Evolutionary conservation across 1,140 invertebrate species (phyloP), one percentile per base, ranked within the genome.

Genomic region (Mactra quadrangularis): DNA sequence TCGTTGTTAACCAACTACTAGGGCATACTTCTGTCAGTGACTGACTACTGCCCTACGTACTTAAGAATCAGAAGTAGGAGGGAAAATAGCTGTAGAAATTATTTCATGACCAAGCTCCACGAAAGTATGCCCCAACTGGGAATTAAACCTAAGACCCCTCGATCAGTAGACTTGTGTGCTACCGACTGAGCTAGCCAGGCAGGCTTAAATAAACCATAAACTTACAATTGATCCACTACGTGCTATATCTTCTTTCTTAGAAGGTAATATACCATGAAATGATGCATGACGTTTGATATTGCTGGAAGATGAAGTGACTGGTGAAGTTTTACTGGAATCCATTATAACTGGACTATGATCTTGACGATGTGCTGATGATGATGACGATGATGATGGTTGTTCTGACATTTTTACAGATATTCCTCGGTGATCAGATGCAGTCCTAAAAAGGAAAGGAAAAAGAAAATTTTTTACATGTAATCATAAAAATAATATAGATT

Each of bases 251-350:
- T 82, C 70, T 55, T 85, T 87, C 81, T 88, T 87, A 1, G 88
- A 88, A 15, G 88, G 88, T n/a, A 89, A 50, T 17, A 89, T 70
- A n/a, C 87, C 87, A 75, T 89, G 88, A 55, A 88, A 89, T 41
- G 88, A 89, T 31, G 87, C 86, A 52, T 89, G 86, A 27, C 88
- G 76, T 60, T 84, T 78, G 35, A 89, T 84, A 59, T 76, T 88
- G 53, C 68, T 78, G 27, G 83, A 64, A 11, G 78, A 66, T 27
- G 77, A 47, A n/a, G 81, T 50, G 38, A 62, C 29, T 11, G 62
- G 38, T 0, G 81, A 55, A 31, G 62, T 62, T 19, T 57, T 66
- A 25, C 71, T 82, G 3, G 87, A 85, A 60, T 82, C 87, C 85
- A 87, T 86, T 55, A 89, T 89, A 62, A 89, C 88, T 17, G 88